Evolutionary conservation across 1,140 invertebrate species (phyloP).

Genomic region (Spodoptera frugiperda): DNA sequence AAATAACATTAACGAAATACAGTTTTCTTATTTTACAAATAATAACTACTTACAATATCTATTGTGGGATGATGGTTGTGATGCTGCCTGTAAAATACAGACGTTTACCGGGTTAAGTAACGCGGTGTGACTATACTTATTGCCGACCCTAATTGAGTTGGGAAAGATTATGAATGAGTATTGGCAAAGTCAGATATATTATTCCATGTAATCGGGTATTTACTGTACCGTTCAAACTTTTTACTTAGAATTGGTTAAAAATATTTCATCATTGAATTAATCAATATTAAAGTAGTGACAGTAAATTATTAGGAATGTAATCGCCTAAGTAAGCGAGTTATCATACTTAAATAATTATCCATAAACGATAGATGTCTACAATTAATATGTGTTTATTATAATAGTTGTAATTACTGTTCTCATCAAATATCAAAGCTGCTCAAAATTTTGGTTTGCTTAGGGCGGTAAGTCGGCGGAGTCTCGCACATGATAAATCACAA

Average conservation of each 20-base stretch:
- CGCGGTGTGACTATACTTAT: too few relatives aligned
- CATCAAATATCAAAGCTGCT: constrained; percentile 6
- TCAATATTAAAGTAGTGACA: constrained; percentile 17
- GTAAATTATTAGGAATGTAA: constrained; percentile 39
- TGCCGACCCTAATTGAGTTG: too few relatives aligned
- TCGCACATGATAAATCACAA: not conserved
- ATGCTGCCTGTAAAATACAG: too few relatives aligned
- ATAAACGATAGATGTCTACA: constrained; percentile 16
- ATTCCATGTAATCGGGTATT: too few relatives aligned
- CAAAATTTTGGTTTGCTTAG: not conserved
- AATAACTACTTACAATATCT: too few relatives aligned
- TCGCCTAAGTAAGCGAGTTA: constrained; percentile 36
- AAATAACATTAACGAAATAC: too few relatives aligned
- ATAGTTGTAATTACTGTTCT: not conserved
- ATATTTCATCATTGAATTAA: constrained; percentile 10
- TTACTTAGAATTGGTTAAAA: constrained; percentile 10
- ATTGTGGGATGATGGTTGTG: too few relatives aligned
- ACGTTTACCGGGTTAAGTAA: too few relatives aligned
- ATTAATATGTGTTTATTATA: constrained; percentile 13
- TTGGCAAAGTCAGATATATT: too few relatives aligned
- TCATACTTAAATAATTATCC: constrained; percentile 6
- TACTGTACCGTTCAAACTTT: too few relatives aligned
- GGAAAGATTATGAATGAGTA: too few relatives aligned
- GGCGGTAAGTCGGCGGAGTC: not conserved
- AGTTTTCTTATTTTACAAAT: too few relatives aligned